A percentile compares a stretch with the other conserved stretches of the same genome.
These are phyloP conservation scores for Tachystola acroxantha DNA, from an alignment of 2,888 invertebrate species.

Conservation along the genomic window DNA sequence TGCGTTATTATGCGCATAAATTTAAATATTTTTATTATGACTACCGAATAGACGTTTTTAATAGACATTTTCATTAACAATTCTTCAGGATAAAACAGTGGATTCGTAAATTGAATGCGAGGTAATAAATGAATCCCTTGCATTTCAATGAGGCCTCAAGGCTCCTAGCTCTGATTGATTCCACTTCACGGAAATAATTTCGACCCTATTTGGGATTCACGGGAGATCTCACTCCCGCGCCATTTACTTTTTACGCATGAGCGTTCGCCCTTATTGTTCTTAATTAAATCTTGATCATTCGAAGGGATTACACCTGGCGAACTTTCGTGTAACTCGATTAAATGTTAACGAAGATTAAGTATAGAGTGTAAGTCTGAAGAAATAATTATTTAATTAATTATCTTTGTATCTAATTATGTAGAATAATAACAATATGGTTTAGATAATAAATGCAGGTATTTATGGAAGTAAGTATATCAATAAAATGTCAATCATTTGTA, in stretches of 20 bases:
- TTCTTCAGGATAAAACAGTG: slow-evolving; percentile 41
- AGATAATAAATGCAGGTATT: too few relatives aligned
- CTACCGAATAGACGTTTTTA: slow-evolving; percentile 5
- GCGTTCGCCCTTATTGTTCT: slow-evolving; percentile 41
- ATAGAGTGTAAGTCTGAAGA: too few relatives aligned
- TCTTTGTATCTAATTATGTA: too few relatives aligned
- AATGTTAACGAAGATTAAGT: too few relatives aligned
- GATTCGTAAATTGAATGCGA: slow-evolving; percentile 54
- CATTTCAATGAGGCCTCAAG: slow-evolving; percentile 59
- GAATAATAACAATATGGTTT: too few relatives aligned
- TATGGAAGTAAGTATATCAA: too few relatives aligned
- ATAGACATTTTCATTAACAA: slow-evolving; percentile 32
- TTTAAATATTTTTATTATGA: slow-evolving; percentile 4
- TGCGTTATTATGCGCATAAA: slow-evolving; percentile 7
- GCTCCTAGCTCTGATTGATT: slow-evolving; percentile 58
- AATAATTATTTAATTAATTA: not conserved
- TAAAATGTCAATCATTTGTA: too few relatives aligned
- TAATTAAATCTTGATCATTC: slow-evolving; percentile 33
- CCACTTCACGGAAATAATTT: slow-evolving; percentile 54
- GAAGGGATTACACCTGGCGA: not conserved
- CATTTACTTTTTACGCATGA: slow-evolving; percentile 44
- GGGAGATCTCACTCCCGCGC: slow-evolving; percentile 38
- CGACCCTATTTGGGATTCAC: slow-evolving; percentile 49
- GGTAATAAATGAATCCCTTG: slow-evolving; percentile 63
- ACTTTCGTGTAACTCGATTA: not conserved